Evolutionary conservation across 2,888 invertebrate genomes (phyloP).

Genomic region (Drosophila kambysellisi): DNA sequence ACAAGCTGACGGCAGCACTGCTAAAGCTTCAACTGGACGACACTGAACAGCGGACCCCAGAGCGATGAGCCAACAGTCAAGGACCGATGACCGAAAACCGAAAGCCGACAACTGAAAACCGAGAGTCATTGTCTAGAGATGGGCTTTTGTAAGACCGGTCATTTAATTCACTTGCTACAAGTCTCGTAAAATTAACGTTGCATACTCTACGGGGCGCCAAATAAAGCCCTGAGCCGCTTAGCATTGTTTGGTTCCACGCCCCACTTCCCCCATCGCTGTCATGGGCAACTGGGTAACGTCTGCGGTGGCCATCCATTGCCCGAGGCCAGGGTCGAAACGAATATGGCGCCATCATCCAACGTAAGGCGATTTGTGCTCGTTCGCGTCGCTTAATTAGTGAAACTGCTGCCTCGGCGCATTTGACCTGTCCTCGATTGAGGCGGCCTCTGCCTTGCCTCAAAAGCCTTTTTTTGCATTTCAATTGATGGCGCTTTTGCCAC

Average conservation of each 20-base stretch:
- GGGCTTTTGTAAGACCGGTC: conserved; percentile 28
- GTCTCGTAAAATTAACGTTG: conserved; percentile 67
- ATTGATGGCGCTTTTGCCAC: conserved; percentile 58
- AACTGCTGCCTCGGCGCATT: conserved; percentile 70
- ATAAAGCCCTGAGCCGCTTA: conserved; percentile 52
- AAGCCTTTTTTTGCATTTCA: conserved; percentile 75
- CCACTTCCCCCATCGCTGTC: conserved; percentile 20
- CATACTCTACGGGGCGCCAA: conserved; percentile 52
- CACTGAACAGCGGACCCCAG: background rate
- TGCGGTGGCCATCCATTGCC: conserved; percentile 19
- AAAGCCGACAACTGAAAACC: conserved; percentile 15
- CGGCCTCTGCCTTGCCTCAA: conserved; percentile 49
- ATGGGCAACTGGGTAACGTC: conserved; percentile 31
- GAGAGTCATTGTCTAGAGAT: conserved; percentile 24
- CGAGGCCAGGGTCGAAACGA: background rate
- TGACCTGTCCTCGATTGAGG: conserved; percentile 42
- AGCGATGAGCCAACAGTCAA: background rate
- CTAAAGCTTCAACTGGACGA: conserved; percentile 34
- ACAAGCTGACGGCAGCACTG: conserved; percentile 52
- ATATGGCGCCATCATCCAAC: conserved; percentile 16
- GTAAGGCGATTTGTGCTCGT: conserved; percentile 61
- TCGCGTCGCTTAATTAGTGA: conserved; percentile 68
- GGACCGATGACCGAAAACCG: conserved; percentile 10
- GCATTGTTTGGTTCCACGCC: conserved; percentile 50
- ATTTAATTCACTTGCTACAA: conserved; percentile 70